Evolutionary conservation across 2,888 invertebrate species (phyloP).

Genomic region (Nephrotoma guestfalica): DNA sequence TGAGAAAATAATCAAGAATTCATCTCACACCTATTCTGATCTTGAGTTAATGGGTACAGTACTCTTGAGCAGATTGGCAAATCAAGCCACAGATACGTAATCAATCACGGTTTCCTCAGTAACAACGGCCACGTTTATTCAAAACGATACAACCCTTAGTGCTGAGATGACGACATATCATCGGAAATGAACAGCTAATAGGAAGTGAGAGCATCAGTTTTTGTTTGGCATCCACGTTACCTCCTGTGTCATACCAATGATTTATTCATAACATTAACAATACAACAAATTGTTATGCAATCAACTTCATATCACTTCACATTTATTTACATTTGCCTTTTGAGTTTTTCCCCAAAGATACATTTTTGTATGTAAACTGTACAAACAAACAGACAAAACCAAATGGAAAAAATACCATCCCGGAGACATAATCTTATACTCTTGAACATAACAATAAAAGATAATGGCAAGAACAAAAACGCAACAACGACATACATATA

Average conservation of each 20-base stretch:
- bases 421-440: background rate
- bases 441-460: background rate
- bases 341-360: background rate
- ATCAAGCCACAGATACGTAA: too few species aligned
- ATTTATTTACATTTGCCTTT: background rate
- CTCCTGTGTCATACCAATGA: background rate
- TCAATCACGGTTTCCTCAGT: too few species aligned
- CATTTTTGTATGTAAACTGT: background rate
- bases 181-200: too few species aligned
- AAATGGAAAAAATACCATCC: background rate
- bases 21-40: too few species aligned
- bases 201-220: too few species aligned
- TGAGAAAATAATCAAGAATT: too few species aligned
- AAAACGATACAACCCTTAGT: too few species aligned
- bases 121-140: too few species aligned
- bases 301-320: background rate
- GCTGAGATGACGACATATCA: too few species aligned
- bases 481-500: background rate
- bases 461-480: background rate
- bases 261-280: background rate
- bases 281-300: background rate
- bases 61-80: too few species aligned
- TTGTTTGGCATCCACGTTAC: too few species aligned
- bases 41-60: too few species aligned
- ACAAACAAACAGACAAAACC: background rate